Base-by-base conservation (phyloP, 2,888 invertebrate species). In the Phyllotreta cruciferae region DNA sequence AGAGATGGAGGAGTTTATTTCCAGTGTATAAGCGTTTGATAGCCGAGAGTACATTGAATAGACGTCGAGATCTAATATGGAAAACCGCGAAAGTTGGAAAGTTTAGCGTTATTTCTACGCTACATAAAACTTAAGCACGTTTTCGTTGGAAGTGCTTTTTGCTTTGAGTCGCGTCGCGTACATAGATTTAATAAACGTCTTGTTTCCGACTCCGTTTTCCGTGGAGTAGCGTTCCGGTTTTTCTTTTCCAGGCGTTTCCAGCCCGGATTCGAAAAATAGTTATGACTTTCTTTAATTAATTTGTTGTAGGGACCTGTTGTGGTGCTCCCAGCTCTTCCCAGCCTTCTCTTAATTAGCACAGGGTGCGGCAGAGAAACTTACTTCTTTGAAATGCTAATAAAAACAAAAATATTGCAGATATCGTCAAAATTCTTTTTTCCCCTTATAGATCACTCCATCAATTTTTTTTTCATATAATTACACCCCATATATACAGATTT, bases 41-140 rank as follows among this genome's bases (percentile, higher is more conserved):
- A 4, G 10, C 13, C 10, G 10, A 44, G 24, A 24, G 11, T 11
- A 44, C 44, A 44, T 44, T 11, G 44, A 10, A 44, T 11, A 4
- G 44, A 7, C 14, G 13, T 10, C 44, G 11, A 11, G 44, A 11
- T 44, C 7, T 9, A 7, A 13, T 13, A 44, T 11, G 5, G n/a
- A 34, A 14, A 50, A 50, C 50, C 50, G 50, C 50, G 2, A 36
- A 50, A 50, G 36, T 35, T 50, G 9, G 47, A 61, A 56, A 56
- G 47, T 50, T 56, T 47, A 42, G 56, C 61, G 41, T 61, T 56
- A 61, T 56, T 61, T 50, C 56, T 39, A 55, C 49, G 61, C 55
- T 55, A 55, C 55, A 61, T 56, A 47, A 49, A 49, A 61, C 55
- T 58, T 55, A 39, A 61, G 61, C 61, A 61, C 61, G 61, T 61